Evolutionary conservation across 1,140 invertebrate species (phyloP).

Genomic region (Drosophila busckii): DNA sequence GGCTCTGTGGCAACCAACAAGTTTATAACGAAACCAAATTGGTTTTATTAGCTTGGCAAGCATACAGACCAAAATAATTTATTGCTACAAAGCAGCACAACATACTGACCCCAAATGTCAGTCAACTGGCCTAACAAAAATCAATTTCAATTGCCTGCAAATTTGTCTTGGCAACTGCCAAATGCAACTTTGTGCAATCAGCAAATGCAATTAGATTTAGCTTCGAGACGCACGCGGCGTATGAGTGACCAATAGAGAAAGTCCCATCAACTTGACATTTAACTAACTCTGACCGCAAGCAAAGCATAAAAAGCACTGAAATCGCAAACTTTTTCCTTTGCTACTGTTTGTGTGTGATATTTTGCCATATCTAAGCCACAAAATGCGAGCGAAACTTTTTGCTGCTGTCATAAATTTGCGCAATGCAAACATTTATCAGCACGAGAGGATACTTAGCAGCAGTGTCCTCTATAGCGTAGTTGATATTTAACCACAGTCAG

Average conservation of each 20-base stretch:
- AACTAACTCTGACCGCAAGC: slow-evolving; percentile 52
- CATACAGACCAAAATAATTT: slow-evolving; percentile 48
- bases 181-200: slow-evolving; percentile 65
- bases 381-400: slow-evolving; percentile 65
- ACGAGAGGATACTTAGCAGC: slow-evolving; percentile 36
- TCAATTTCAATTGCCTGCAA: slow-evolving; percentile 14
- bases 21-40: slow-evolving; percentile 30
- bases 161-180: slow-evolving; percentile 32
- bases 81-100: slow-evolving; percentile 21
- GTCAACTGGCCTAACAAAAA: no score
- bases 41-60: slow-evolving; percentile 64
- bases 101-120: no score
- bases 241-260: slow-evolving; percentile 15
- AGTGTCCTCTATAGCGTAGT: neutral
- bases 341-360: slow-evolving; percentile 47
- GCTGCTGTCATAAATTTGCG: slow-evolving; percentile 67
- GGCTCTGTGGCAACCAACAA: slow-evolving; percentile 35
- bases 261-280: slow-evolving; percentile 30
- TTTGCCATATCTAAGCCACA: slow-evolving; percentile 73
- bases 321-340: no score
- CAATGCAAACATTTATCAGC: slow-evolving; percentile 73
- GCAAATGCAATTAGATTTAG: no score
- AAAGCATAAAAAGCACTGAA: neutral
- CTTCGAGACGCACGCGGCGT: slow-evolving; percentile 16
- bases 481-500: slow-evolving; percentile 16